Base-by-base conservation (phyloP, 2,113 vertebrate genomes). In the Mirza zaza region DNA sequence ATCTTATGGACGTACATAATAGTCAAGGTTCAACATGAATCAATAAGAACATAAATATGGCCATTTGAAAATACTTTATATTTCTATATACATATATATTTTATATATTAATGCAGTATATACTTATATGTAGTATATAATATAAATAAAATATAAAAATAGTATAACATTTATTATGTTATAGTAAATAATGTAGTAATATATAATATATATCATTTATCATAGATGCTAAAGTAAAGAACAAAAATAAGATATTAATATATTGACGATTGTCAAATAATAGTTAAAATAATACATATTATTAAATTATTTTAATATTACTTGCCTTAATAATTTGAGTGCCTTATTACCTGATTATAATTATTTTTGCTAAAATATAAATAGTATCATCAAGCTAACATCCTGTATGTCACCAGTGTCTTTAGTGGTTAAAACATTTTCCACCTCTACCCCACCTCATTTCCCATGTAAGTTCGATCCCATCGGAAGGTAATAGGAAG, bases 291-390 rank as follows among this genome's bases (percentile, higher is more conserved):
- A 57, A 71, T 39, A 77, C 59, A 83, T 27, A 7, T 50, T 52
- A 57, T 23, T 63, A 42, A 68, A 52, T 32, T 29, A 65, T 97
- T 63, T 50, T 9, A 10, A 5, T 75, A 80, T 71, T 75, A 81
- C 45, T 86, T 76, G 20, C 1, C 59, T 25, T 70, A 48, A 57
- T 84, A 34, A 81, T 57, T 34, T 81, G 73, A 25, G 5, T 90
- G 39, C 20, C 75, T 92, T 92, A 52, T 80, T 80, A 67, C 23
- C 11, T 29, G 13, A 79, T 57, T 65, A 84, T 39, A 42, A 45
- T 91, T 59, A 82, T 59, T 91, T 94, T 77, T 67, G 80, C 65
- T 29, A 15, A 36, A 94, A 48, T 39, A 79, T 25, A 17, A 57
- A 42, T 42, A 10, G 0, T 50, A 45, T 55, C n/a, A 23, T 29